Evolutionary conservation across 2,113 vertebrate species (phyloP), one percentile per base, ranked within the genome.

Genomic region (Neotragus moschatus): DNA sequence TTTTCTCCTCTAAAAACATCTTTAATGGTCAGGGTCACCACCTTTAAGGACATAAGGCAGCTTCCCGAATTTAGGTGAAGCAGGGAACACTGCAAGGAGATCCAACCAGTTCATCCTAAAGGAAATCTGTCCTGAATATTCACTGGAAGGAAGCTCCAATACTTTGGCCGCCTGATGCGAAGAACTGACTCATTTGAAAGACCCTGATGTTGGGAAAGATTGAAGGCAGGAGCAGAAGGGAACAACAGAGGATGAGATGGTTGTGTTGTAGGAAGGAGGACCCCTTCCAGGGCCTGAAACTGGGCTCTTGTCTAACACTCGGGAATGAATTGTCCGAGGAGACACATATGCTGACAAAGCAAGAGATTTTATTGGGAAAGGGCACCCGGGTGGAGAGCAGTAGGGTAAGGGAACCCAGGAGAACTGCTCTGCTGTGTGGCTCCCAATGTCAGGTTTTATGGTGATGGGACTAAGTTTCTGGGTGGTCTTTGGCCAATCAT

Each of bases 341-440:
- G 55, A 25, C 23, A 56, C 55, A 25, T 56, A 0, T 25, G 55
- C 23, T 56, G 55, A 26, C 23, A 58, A 26, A 11, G 56, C 56
- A 58, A 58, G 56, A 58, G 23, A 58, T 0, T 58, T 58, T 25
- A 58, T 58, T 2, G 56, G 56, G 56, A 58, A 56, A 25, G 23
- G 56, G 56, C 0, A 0, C 23, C 1, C 1, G 0, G 23, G 9
- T 26, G 23, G 55, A 58, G 23, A 58, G 9, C 56, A 58, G 56
- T 5, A 58, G 56, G 23, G 23, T 56, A 56, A 56, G 55, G 23
- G 1, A 56, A 56, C 55, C 55, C 55, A 56, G 23, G 23, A 25
- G 23, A 56, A 56, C 23, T 56, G 23, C 55, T 56, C 55, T 56
- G 3, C 23, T 0, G 0, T 0, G 3, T 56, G 9, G 55, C 55